Percentiles rank a stretch among this genome's conserved stretches.
These are phyloP conservation scores for Tinamus major DNA, from an alignment of 2,797 vertebrate species.

Conservation along the genomic window DNA sequence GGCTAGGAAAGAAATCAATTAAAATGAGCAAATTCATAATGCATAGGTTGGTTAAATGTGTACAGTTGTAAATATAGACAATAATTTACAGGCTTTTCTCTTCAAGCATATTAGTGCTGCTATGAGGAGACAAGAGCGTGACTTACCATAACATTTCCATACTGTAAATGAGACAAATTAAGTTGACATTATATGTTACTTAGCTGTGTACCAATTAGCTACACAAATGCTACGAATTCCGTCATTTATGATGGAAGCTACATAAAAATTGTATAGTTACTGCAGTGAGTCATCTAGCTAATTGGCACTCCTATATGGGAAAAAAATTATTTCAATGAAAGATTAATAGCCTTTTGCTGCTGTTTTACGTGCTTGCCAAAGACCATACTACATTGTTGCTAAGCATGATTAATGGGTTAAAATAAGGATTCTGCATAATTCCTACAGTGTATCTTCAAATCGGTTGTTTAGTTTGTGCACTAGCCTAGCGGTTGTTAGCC, in stretches of 20 bases:
- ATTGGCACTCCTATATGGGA: slow-evolving; percentile 50
- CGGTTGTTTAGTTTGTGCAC: slow-evolving; percentile 36
- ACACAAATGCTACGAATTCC: slow-evolving; percentile 56
- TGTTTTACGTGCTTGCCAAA: slow-evolving; percentile 62
- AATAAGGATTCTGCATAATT: slow-evolving; percentile 64
- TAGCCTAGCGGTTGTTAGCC: slow-evolving; percentile 69
- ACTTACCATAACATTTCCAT: slow-evolving; percentile 25
- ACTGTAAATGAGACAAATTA: slow-evolving; percentile 33
- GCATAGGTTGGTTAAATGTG: slow-evolving; percentile 7
- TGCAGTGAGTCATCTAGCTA: slow-evolving; percentile 60
- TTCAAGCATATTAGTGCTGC: slow-evolving; percentile 38
- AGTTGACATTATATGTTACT: slow-evolving; percentile 29
- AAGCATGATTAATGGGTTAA: slow-evolving; percentile 73
- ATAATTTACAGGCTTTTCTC: slow-evolving; percentile 63
- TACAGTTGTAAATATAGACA: slow-evolving; percentile 44
- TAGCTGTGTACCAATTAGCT: slow-evolving; percentile 56
- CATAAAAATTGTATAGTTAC: slow-evolving; percentile 51
- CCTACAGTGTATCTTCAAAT: slow-evolving; percentile 50
- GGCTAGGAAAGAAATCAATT: background rate
- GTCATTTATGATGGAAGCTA: slow-evolving; percentile 59
- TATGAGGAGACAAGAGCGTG: slow-evolving; percentile 7
- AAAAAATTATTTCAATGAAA: slow-evolving; percentile 36
- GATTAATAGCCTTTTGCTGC: slow-evolving; percentile 68
- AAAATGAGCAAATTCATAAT: slow-evolving; percentile 23
- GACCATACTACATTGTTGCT: slow-evolving; percentile 60